A percentile compares a stretch with the other conserved stretches of the same genome.
These are phyloP conservation scores for Cryptophagus acutangulus DNA, from an alignment of 2,888 invertebrate genomes.

Conservation along the genomic window DNA sequence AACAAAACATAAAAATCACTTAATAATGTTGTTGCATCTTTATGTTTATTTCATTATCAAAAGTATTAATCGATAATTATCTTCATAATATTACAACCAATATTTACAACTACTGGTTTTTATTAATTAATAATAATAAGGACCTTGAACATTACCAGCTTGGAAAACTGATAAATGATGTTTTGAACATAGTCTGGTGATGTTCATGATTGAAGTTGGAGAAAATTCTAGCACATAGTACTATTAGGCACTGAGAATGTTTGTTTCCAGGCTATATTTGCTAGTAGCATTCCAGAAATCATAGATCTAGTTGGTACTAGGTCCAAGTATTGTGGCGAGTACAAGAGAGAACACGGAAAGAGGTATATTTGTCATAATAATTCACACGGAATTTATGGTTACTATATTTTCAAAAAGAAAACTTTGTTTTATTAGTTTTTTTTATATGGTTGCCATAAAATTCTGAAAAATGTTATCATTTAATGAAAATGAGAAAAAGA, in stretches of 20 bases:
- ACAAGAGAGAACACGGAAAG: constrained; percentile 99
- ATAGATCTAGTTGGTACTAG: constrained; percentile 99
- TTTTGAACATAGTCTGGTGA: too few relatives aligned
- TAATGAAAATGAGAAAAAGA: background rate
- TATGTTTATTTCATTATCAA: too few relatives aligned
- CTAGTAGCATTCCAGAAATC: constrained; percentile 99
- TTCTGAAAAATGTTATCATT: background rate
- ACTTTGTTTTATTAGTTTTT: background rate
- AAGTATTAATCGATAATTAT: too few relatives aligned
- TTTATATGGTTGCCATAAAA: constrained; percentile 4
- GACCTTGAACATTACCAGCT: too few relatives aligned
- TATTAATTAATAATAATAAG: too few relatives aligned
- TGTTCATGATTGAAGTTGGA: too few relatives aligned
- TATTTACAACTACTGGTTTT: too few relatives aligned
- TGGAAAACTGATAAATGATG: too few relatives aligned
- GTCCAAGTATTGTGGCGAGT: constrained; percentile 99
- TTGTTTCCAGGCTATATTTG: constrained; percentile 98
- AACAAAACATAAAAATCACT: too few relatives aligned
- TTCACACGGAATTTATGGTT: constrained; percentile 5
- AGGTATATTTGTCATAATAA: constrained; percentile 61
- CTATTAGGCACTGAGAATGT: constrained; percentile 44
- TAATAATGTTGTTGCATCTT: too few relatives aligned
- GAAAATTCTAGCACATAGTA: too few relatives aligned
- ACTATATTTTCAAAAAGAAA: constrained; percentile 10
- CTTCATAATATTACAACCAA: too few relatives aligned